Percentiles rank a stretch among this genome's conserved stretches.
Conservation (phyloP, 2,113 vertebrate species). For the Theristicus caerulescens region DNA sequence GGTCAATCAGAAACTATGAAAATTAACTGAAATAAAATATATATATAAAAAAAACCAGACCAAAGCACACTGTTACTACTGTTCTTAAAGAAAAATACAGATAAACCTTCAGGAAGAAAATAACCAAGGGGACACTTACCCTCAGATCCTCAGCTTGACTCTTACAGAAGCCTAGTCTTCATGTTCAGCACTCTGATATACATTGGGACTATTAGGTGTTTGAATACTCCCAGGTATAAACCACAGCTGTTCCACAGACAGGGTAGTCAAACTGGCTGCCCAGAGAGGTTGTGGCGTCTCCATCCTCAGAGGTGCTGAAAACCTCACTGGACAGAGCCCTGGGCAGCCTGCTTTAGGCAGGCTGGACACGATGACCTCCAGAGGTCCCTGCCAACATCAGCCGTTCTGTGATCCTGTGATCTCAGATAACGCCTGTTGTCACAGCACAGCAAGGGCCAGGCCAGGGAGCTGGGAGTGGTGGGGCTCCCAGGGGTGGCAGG, state of each 20-base stretch:
- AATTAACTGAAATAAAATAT: not conserved
- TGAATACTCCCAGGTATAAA: not conserved
- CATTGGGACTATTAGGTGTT: not conserved
- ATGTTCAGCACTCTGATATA: not conserved
- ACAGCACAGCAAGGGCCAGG: rapidly evolving
- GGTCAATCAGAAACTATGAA: not conserved
- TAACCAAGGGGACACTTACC: not conserved
- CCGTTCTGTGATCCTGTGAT: not conserved
- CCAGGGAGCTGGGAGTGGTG: rapidly evolving
- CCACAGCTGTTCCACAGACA: not conserved
- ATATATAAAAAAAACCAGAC: not conserved
- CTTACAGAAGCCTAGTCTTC: not conserved
- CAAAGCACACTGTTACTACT: not conserved
- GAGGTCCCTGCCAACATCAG: not conserved
- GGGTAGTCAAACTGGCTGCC: not conserved
- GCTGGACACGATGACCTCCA: not conserved
- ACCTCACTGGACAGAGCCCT: rapidly evolving
- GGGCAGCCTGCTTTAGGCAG: not conserved
- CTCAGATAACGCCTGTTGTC: not conserved
- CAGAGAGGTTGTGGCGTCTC: not conserved
- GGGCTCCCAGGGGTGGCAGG: rapidly evolving
- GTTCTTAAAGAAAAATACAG: not conserved
- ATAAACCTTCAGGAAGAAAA: not conserved
- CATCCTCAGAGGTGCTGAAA: not conserved
- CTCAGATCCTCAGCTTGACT: not conserved